Base-by-base conservation (phyloP, 2,797 vertebrate genomes). In the Smutsia gigantea region DNA sequence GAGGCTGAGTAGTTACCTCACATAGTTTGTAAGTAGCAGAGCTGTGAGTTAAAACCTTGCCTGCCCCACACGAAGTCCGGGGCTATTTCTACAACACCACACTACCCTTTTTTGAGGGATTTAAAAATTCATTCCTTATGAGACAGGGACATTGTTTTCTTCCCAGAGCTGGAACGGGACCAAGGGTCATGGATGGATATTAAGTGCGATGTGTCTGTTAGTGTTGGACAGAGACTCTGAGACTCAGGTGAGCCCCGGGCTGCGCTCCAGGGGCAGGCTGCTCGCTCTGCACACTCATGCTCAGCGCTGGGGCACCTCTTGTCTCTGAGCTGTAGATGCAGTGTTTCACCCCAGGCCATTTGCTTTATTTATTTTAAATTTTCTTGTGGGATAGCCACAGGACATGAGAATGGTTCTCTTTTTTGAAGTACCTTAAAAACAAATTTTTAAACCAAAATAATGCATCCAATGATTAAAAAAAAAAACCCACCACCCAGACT, bases 361-460 rank as follows among this genome's bases (percentile, higher is more conserved):
- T 18, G 0, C 85, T 74, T 89, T 55, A 46, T 85, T 94, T 88
- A 74, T 96, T 97, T 96, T 90, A 69, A 96, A 90, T 77, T 86
- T 97, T 79, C 90, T 94, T 66, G 17, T 64, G 91, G 77, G 78
- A 29, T 79, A 75, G 34, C 37, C 4, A 8, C 6, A 69, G 68
- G 78, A 37, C 61, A 69, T 17, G 74, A 93, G 17, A 21, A 57
- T 63, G 55, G 29, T 59, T 79, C 18, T 97, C 42, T 77, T 39
- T 87, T 71, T 78, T 18, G 69, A 95, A 86, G 51, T 49, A 85
- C 74, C 3, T 75, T 46, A 46, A 78, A 82, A 89, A 69, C 34
- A 12, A 2, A 1, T 1, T 88, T 75, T 93, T 53, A 46, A 68
- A 46, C 64, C 34, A 31, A 42, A 69, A 27, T 77, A 66, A 82